Conservation (phyloP, 2,797 vertebrate genomes). For the Hydrophis major region DNA sequence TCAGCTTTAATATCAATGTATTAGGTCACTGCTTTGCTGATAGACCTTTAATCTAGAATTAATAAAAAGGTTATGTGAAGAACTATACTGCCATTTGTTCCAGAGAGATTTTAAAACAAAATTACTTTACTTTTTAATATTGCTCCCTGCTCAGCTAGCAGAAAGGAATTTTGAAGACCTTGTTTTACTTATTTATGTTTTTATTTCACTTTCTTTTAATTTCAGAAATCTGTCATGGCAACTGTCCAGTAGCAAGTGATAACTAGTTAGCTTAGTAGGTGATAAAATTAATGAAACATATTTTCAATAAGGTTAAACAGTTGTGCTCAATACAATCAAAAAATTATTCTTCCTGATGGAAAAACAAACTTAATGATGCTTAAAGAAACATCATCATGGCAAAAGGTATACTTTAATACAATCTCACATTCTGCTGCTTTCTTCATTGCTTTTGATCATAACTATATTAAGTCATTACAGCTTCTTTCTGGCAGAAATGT, state of each 20-base stretch:
- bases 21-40: not conserved
- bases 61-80: not conserved
- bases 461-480: not conserved
- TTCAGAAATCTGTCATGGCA: not conserved
- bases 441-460: not conserved
- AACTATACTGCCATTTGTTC: not conserved
- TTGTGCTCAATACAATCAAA: not conserved
- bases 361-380: slow-evolving; percentile 3
- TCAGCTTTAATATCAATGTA: not conserved
- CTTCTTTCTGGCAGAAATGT: not conserved
- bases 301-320: not conserved
- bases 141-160: not conserved
- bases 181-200: not conserved
- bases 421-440: not conserved
- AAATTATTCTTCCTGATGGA: not conserved
- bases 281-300: not conserved
- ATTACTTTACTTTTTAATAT: not conserved
- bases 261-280: not conserved
- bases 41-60: not conserved
- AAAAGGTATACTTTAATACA: not conserved
- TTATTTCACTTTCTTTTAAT: not conserved
- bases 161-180: not conserved
- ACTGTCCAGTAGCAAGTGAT: not conserved
- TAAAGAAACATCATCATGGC: not conserved
- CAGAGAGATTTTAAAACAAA: not conserved